Evolutionary conservation across 2,113 vertebrate species (phyloP), one percentile per base, ranked within the genome.

Genomic region (Hippocampus zosterae): DNA sequence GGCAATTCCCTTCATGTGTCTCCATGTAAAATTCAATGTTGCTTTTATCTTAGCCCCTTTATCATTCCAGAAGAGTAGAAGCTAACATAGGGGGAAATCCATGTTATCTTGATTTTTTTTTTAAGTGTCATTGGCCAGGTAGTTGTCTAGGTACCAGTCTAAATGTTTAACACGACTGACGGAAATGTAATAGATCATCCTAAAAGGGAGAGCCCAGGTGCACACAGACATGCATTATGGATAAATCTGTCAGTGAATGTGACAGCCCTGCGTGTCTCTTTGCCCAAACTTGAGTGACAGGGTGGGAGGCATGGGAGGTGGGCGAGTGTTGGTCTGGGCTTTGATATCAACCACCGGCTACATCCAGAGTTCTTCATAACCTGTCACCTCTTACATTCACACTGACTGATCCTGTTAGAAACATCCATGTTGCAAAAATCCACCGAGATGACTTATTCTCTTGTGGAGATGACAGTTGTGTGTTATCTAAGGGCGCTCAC

Each of bases 401-500:
- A 61, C 73, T 57, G 75, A 80, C 72, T 55, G 80, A 83, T 84
- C 77, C 75, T 67, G 70, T 69, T 71, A 69, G 66, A 70, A 64
- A n/a, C 9, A 64, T 23, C 41, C 42, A 27, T 19, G 13, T 46
- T 65, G 63, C 42, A 46, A 46, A 65, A 44, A 23, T 44, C 21
- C 23, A 27, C 18, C 2, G 61, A 41, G 40, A 63, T n/a, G 61
- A 21, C 61, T 40, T 40, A 41, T 63, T 63, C 41, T 65, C 15
- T n/a, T 23, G 61, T 13, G 11, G 5, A 59, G 37, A 27, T 46
- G 41, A 27, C 63, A 46, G n/a, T 46, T 8, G 63, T 18, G 23
- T 27, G 6, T 27, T 16, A 33, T 55, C 27, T 27, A 40, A 18
- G 42, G 27, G 10, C 3, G 12, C 93, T 93, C 91, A 98, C 97